Base-by-base conservation (phyloP, 1,140 invertebrate species). In the Micrasema minimum region DNA sequence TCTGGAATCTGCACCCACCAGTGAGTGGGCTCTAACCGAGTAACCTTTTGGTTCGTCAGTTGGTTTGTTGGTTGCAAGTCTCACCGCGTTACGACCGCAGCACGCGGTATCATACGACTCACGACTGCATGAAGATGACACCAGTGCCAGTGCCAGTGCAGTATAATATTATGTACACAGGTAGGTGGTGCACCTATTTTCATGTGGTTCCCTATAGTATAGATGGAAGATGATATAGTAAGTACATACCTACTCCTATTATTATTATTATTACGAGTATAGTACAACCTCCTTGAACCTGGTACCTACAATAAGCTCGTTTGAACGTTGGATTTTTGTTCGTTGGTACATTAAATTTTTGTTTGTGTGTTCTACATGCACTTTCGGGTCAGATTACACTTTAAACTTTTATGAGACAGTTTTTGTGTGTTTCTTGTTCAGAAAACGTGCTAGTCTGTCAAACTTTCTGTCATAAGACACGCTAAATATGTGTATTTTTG, bases 11-110 rank as follows among this genome's bases (percentile, higher is more conserved):
- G 16, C 18, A 31, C 26, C 26, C n/a, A n/a, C n/a, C n/a, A n/a
- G n/a, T n/a, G n/a, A 31, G 26, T 31, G 26, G 11, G 23, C 62
- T 41, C 3, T n/a, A 41, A 20, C 18, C 57, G 9, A 22, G 22
- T 41, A 62, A 62, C 37, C 37, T 23, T 18, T 62, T 14, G 46
- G 57, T 23, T 62, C 41, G 11, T 23, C 57, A 9, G 41, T 23
- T 45, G 14, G 18, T 48, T 31, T 38, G 37, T n/a, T 11, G 20
- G 23, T n/a, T 46, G 10, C 9, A 45, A 64, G 61, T 41, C 16
- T 45, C 20, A 66, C 12, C 1, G 35, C 50, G 11, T 66, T 22
- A 53, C 45, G 23, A 62, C 41, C 37, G 45, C 45, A 66, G 10
- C 18, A 2, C 41, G 43, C 41, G 22, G 18, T 46, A 14, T 14